Conservation (phyloP, 1,140 invertebrate species). For the Aphaenogaster rudis region DNA sequence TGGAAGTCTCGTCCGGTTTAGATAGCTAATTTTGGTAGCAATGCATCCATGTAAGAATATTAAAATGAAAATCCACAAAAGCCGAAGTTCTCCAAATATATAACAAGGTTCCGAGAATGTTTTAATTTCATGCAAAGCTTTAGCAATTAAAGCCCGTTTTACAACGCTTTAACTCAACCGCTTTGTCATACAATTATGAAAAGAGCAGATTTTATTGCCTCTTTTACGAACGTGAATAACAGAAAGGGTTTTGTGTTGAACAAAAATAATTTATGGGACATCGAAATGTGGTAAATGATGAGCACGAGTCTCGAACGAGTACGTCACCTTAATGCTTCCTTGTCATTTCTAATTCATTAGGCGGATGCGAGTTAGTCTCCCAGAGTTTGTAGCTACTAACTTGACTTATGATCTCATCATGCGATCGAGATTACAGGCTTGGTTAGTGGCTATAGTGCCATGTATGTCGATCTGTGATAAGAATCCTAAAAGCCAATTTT, state of each 20-base stretch:
- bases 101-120: not conserved
- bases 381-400: constrained; percentile 41
- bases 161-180: not conserved
- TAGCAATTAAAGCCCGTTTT: not conserved
- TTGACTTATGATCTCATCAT: constrained; percentile 32
- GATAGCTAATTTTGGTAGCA: not conserved
- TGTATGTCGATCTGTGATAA: constrained; percentile 58
- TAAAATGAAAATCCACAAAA: not conserved
- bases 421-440: constrained; percentile 37
- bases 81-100: not conserved
- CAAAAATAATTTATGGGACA: constrained; percentile 31
- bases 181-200: not conserved
- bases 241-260: not conserved
- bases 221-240: not conserved
- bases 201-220: not conserved
- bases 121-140: not conserved
- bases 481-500: constrained; percentile 49
- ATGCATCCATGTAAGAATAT: not conserved
- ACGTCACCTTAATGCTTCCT: constrained; percentile 67
- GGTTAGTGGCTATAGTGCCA: constrained; percentile 61
- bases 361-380: constrained; percentile 60
- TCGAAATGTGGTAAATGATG: constrained; percentile 34
- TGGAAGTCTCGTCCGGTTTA: not conserved
- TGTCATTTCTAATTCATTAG: constrained; percentile 68
- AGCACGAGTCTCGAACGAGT: constrained; percentile 39